Evolutionary conservation across 2,113 vertebrate genomes (phyloP).

Genomic region (Nasalis larvatus): DNA sequence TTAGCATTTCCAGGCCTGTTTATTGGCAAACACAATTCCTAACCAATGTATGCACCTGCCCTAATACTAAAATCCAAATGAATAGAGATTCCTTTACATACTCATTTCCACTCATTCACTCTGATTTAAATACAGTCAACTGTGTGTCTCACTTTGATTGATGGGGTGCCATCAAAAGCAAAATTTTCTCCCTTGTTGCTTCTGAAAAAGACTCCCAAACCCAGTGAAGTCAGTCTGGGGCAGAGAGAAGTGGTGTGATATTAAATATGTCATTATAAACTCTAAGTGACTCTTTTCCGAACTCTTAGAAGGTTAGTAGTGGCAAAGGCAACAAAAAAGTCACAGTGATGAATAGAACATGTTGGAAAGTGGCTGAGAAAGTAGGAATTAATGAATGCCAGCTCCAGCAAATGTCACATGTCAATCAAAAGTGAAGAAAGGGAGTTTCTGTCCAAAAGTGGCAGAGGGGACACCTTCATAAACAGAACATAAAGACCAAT

Average conservation of each 20-base stretch:
- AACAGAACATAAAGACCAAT: background rate
- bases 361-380: background rate
- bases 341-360: background rate
- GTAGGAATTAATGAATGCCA: background rate
- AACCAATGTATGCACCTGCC: background rate
- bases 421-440: background rate
- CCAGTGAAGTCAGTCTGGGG: background rate
- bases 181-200: background rate
- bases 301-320: constrained; percentile 12
- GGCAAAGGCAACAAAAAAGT: constrained; percentile 16
- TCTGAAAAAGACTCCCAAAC: background rate
- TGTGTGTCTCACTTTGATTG: constrained; percentile 17
- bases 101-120: background rate
- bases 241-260: background rate
- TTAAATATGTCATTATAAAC: background rate
- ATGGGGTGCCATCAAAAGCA: background rate
- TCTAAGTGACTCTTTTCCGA: background rate
- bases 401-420: background rate
- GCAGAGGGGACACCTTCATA: background rate
- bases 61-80: background rate
- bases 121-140: background rate
- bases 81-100: background rate
- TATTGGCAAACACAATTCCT: background rate
- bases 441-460: background rate
- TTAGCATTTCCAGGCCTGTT: background rate